A percentile compares a stretch with the other conserved stretches of the same genome.
Conservation (phyloP, 2,113 vertebrate species). For the Vulpes ferrilata region DNA sequence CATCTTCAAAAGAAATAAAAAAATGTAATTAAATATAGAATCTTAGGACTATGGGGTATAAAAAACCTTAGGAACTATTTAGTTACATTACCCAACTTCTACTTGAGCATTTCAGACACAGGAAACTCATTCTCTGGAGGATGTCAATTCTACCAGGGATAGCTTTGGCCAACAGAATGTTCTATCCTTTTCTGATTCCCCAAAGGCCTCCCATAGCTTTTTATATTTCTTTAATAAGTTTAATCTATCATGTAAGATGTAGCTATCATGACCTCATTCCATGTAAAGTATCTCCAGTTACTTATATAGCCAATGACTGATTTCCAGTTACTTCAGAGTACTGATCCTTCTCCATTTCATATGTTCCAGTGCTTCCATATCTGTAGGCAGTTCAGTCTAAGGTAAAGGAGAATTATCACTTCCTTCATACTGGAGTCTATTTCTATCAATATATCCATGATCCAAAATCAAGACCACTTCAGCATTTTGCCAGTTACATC, state of each 20-base stretch:
- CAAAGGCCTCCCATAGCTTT: neutral
- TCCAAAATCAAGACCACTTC: neutral
- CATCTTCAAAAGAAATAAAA: neutral
- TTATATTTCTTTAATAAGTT: neutral
- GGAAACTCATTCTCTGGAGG: neutral
- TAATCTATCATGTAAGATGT: neutral
- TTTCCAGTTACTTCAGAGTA: neutral
- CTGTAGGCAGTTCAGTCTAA: neutral
- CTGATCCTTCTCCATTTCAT: neutral
- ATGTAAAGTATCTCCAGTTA: neutral
- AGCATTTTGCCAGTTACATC: neutral
- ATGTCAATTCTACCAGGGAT: neutral
- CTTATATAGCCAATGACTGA: neutral
- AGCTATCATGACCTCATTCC: neutral
- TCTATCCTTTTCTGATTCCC: neutral
- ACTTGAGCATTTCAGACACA: neutral
- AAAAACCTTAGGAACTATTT: neutral
- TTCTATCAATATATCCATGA: neutral
- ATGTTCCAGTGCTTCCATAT: neutral
- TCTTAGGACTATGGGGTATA: neutral
- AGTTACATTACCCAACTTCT: neutral
- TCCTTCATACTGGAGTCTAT: neutral
- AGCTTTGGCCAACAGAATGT: neutral
- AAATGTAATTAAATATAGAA: slow-evolving; percentile 8
- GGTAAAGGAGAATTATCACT: neutral